Evolutionary conservation across 2,113 vertebrate species (phyloP), one percentile per base, ranked within the genome.

Genomic region (Pollimyrus isidori): DNA sequence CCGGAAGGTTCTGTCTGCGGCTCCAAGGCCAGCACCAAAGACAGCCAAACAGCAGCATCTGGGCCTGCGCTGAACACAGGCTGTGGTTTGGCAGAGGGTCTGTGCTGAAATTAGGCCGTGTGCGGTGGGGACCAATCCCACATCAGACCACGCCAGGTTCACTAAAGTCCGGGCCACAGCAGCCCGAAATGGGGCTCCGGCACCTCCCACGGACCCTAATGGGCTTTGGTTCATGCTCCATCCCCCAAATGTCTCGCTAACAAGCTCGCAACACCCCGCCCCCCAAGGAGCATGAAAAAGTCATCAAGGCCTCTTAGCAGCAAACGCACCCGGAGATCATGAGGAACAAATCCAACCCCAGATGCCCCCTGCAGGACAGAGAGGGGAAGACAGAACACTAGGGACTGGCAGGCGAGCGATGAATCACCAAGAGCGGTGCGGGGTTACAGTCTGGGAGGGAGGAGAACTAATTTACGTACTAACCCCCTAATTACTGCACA

Each of bases 401-500:
- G 26, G 49, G 56, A 39, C 56, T 45, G 19, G 13, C 1, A 11
- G 17, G 45, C 4, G 7, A 86, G n/a, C 26, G 4, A 9, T 3
- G 50, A 45, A 46, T 69, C 62, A 42, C 48, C 39, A 48, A 35
- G 39, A 49, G 49, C 13, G 10, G 11, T 50, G 11, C 2, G 49
- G 19, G 30, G 48, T 17, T 11, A 52, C 13, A 90, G 73, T 62
- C 69, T 91, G 90, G 19, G 53, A 80, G 90, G 19, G 53, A 80
- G 35, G 35, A 39, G 10, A 1, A 76, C 7, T 82, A 39, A 45
- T 21, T 82, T 82, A 82, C 19, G 11, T 21, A 82, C 19, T 42
- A 42, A 45, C 76, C 42, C 35, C 76, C 35, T 45, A 39, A 82
- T 82, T 82, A 42, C 73, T 21, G 35, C 15, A 80, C 39, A 3